These are phyloP conservation scores for Emydoidea blandingii DNA, from an alignment of 2,797 vertebrate genomes.

Conservation along the genomic window DNA sequence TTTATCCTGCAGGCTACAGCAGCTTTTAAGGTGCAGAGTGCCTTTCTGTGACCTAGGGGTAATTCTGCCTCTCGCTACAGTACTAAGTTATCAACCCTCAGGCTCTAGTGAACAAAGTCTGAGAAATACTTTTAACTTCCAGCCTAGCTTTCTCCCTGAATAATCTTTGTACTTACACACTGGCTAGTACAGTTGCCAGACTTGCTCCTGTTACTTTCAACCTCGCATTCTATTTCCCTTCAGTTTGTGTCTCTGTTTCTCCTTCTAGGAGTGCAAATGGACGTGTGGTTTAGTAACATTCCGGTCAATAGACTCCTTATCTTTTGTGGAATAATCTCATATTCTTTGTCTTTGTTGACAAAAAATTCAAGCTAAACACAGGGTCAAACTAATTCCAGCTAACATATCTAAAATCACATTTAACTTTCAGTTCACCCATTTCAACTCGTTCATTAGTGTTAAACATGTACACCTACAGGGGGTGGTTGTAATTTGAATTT, in stretches of 20 bases:
- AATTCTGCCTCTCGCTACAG: neutral
- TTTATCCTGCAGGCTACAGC: neutral
- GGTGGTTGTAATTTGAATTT: neutral
- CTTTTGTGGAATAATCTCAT: neutral
- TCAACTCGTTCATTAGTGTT: neutral
- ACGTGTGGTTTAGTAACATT: neutral
- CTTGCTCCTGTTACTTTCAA: neutral
- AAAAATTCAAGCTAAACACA: neutral
- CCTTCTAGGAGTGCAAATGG: neutral
- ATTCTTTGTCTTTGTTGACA: constrained; percentile 4
- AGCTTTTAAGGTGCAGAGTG: accelerated
- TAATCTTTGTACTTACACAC: neutral
- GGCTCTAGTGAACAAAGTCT: neutral
- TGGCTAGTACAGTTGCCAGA: neutral
- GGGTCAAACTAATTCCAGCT: constrained; percentile 5
- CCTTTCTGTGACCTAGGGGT: neutral
- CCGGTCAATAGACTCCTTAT: neutral
- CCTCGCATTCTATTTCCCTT: neutral
- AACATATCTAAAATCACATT: neutral
- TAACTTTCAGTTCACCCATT: neutral
- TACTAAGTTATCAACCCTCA: neutral
- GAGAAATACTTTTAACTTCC: neutral
- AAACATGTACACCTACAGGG: accelerated
- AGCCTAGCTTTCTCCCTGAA: neutral
- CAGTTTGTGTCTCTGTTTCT: neutral